phyloP scores from a whole-genome alignment of 2,797 vertebrate genomes.

The Myoxocephalus aenaeus region DNA sequence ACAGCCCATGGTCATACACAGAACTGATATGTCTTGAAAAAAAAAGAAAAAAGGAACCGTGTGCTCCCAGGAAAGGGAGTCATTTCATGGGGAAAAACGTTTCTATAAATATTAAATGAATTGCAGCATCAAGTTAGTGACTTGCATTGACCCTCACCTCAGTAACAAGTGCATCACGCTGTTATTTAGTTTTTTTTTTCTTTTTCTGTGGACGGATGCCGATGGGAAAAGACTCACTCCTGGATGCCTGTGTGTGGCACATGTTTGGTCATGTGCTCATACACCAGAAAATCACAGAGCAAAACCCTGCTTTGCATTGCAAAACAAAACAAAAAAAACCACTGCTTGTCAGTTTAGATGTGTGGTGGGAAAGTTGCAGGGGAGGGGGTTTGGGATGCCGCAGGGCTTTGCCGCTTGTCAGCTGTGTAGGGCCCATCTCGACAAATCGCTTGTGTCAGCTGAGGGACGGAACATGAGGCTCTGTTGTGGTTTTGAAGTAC shows the following conservation, averaged over 20 bases:
- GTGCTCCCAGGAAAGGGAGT: not conserved
- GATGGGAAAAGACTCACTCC: conserved; percentile 40
- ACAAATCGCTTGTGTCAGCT: conserved; percentile 79
- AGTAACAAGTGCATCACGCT: not conserved
- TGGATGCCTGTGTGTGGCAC: conserved; percentile 45
- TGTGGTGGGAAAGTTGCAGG: conserved; percentile 12
- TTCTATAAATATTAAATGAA: conserved; percentile 50
- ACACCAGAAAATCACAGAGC: conserved; percentile 43
- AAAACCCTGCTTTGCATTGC: conserved; percentile 62
- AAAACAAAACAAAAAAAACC: conserved; percentile 50
- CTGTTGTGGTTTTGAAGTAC: conserved; percentile 74
- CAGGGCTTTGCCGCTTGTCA: conserved; percentile 40
- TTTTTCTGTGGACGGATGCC: conserved; percentile 9
- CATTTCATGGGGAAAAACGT: conserved; percentile 22
- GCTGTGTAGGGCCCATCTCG: conserved; percentile 49
- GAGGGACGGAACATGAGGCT: conserved; percentile 65
- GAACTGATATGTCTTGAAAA: not conserved
- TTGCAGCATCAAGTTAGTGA: conserved; percentile 18
- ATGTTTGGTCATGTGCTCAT: conserved; percentile 60
- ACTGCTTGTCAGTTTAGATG: conserved; percentile 49
- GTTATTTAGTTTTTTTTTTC: not conserved
- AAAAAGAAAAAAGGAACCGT: not conserved
- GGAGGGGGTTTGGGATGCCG: not conserved
- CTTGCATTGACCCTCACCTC: conserved; percentile 35
- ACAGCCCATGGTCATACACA: not conserved